phyloP scores from a whole-genome alignment of 2,797 vertebrate genomes.

The Parambassis ranga region DNA sequence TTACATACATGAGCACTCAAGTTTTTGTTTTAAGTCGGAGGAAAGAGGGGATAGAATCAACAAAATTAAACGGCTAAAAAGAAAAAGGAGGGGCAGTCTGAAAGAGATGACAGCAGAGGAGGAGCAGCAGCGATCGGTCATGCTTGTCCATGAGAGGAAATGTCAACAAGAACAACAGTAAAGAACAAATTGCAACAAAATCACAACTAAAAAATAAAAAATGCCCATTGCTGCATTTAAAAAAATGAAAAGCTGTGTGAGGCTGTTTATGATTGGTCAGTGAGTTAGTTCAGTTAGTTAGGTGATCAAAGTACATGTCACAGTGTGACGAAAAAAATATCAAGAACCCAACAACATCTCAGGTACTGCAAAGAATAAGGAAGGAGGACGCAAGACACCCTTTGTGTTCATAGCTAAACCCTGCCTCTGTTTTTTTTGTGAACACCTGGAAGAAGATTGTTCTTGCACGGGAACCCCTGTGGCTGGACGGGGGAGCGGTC shows the following conservation, averaged over 20 bases:
- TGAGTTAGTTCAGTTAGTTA: conserved; percentile 80
- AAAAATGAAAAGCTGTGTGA: conserved; percentile 59
- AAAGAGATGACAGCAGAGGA: conserved; percentile 73
- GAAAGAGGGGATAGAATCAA: conserved; percentile 74
- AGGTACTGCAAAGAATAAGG: conserved; percentile 27
- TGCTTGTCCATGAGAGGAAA: conserved; percentile 78
- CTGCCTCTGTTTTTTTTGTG: conserved; percentile 48
- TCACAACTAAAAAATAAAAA: conserved; percentile 56
- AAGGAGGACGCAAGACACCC: conserved; percentile 23
- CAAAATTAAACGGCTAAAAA: conserved; percentile 65
- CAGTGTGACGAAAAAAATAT: conserved; percentile 47
- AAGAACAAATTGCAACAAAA: conserved; percentile 64
- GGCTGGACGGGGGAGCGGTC: background rate
- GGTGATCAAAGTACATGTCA: conserved; percentile 66
- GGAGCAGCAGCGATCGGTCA: conserved; percentile 75
- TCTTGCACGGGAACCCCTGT: conserved; percentile 38
- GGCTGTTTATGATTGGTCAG: conserved; percentile 73
- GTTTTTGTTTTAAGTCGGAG: conserved; percentile 72
- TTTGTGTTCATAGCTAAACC: conserved; percentile 39
- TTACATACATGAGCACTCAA: conserved; percentile 79
- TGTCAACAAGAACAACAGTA: conserved; percentile 70
- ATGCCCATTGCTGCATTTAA: conserved; percentile 52
- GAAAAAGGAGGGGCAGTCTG: conserved; percentile 67
- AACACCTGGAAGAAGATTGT: conserved; percentile 41
- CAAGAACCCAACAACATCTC: conserved; percentile 47